Percentiles rank a stretch among this genome's conserved stretches.
These are phyloP conservation scores for Smutsia temminckii DNA, from an alignment of 2,797 vertebrate genomes.

Conservation along the genomic window DNA sequence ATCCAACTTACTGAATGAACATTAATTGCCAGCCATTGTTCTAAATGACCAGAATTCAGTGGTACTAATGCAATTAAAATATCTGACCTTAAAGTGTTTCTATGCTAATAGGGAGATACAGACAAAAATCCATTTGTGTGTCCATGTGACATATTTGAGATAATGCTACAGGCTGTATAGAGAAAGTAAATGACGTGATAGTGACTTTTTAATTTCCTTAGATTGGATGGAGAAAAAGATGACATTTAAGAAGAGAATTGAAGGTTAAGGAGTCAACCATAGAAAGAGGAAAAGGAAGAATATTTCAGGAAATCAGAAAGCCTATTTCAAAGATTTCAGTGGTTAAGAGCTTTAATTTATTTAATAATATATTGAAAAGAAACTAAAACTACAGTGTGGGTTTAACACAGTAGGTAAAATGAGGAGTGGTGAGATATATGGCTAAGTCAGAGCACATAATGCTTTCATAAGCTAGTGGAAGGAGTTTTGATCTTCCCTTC, in stretches of 20 bases:
- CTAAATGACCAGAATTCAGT: background rate
- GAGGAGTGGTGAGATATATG: background rate
- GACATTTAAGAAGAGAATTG: background rate
- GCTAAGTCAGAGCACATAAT: background rate
- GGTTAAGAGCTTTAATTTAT: background rate
- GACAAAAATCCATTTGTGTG: background rate
- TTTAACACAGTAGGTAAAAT: background rate
- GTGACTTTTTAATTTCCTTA: background rate
- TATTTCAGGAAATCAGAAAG: background rate
- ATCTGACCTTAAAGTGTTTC: background rate
- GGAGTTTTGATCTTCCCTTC: background rate
- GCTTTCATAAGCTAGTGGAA: background rate
- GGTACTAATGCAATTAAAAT: background rate
- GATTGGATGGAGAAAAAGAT: background rate
- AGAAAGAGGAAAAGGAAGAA: background rate
- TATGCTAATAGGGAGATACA: background rate
- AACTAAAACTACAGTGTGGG: background rate
- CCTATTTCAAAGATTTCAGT: background rate
- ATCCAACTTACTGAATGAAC: background rate
- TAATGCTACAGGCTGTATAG: background rate
- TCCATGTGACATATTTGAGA: background rate
- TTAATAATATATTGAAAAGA: background rate
- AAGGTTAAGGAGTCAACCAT: background rate
- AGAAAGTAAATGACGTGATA: background rate
- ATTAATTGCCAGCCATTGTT: background rate